Evolutionary conservation across 2,797 vertebrate genomes (phyloP).

Genomic region (Platyrinchus mystaceus): DNA sequence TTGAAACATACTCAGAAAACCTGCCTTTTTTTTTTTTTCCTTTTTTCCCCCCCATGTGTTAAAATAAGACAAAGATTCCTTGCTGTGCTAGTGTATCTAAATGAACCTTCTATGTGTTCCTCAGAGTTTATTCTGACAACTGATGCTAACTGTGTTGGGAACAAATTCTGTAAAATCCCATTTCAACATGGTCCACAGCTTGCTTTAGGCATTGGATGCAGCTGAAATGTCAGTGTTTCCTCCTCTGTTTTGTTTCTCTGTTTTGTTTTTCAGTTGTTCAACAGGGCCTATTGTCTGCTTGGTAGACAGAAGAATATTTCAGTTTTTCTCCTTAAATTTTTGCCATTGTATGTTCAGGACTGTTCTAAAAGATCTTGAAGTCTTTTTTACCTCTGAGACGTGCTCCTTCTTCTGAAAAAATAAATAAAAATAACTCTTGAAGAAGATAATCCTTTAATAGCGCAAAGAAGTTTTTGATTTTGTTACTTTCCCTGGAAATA

Average conservation of each 20-base stretch:
- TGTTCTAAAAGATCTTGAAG: not conserved
- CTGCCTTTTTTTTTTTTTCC: not conserved
- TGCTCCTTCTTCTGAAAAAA: not conserved
- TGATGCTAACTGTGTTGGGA: not conserved
- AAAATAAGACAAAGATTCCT: not conserved
- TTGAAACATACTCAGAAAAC: not conserved
- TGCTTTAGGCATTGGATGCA: not conserved
- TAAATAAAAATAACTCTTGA: not conserved
- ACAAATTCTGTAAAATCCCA: not conserved
- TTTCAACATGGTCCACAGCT: accelerated
- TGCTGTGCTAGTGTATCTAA: not conserved
- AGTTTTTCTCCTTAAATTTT: not conserved
- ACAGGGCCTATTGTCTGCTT: not conserved
- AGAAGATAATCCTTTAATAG: not conserved
- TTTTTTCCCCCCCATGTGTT: not conserved
- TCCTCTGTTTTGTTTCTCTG: accelerated
- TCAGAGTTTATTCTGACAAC: not conserved
- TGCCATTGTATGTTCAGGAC: not conserved
- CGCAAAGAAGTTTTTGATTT: not conserved
- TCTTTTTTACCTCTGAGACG: not conserved
- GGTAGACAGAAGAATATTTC: not conserved
- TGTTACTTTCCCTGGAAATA: not conserved
- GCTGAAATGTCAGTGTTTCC: not conserved
- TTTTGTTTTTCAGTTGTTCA: not conserved
- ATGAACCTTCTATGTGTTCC: not conserved